Base-by-base conservation (phyloP, 2,888 invertebrate genomes). In the Gymnosoma rotundatum region DNA sequence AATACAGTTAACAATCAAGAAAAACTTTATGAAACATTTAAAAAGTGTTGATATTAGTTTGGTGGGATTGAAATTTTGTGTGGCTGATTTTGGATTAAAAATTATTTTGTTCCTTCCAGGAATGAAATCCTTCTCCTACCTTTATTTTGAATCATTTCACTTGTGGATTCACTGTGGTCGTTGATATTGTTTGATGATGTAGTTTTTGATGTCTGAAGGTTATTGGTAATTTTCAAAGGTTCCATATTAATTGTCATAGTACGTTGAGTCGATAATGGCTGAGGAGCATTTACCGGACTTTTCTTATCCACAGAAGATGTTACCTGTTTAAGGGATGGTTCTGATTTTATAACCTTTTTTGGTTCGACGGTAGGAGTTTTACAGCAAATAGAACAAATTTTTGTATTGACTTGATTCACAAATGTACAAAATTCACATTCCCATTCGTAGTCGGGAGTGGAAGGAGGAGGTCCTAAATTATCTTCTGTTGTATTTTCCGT, bases 361-460 rank as follows among this genome's bases (percentile, higher is more conserved):
- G 91, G 91, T 0, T 88, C 79, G 32, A 88, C 90, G 14, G 93
- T 94, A 0, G 95, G 94, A 0, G 98, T 98, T 90, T 97, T 97
- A 89, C 97, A 98, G 90, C 98, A 98, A 69, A 98, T 95, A 16
- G 94, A 94, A 90, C 98, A 98, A 52, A 98, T 96, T 87, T 95
- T 95, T 0, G 95, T 94, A 21, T 95, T 96, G 0, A 96, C 93
- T 83, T 96, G 95, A 90, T 98, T 98, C 4, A 97, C 95, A 90
- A 95, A 97, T 0, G 98, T 98, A 90, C 98, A 98, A 89, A 97
- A 97, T 89, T 97, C 96, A 91, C 98, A 98, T 86, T 96, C 95
- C 98, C 98, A 98, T 75, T 94, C 93, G 16, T 94, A 93, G 52
- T 91, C 92, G 0, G 95, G 94, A 16, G 94, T 93, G 1, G 93